A percentile compares a stretch with the other conserved stretches of the same genome.
These are phyloP conservation scores for Mactra quadrangularis DNA, from an alignment of 1,140 invertebrate genomes.

Conservation along the genomic window DNA sequence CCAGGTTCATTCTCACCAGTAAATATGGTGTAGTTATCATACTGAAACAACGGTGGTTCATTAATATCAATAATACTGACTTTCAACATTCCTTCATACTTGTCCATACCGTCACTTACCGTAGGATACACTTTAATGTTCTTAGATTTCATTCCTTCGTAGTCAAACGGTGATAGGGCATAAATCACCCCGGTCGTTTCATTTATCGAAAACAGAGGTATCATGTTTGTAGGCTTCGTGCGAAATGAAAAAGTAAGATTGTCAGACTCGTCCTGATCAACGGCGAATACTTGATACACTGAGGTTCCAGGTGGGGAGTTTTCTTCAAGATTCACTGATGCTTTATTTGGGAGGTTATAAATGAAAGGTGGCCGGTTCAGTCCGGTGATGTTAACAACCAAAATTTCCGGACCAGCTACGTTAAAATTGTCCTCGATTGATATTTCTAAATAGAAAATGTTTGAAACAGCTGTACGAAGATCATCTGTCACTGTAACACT, in stretches of 20 bases:
- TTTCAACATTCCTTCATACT: background rate
- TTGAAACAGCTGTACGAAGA: background rate
- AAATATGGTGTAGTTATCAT: conserved; percentile 22
- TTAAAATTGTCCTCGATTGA: conserved; percentile 26
- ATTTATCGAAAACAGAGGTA: conserved; percentile 31
- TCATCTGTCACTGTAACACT: conserved; percentile 21
- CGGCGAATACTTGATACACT: conserved; percentile 26
- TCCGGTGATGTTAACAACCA: conserved; percentile 49
- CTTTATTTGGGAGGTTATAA: conserved; percentile 21
- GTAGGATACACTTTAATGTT: conserved; percentile 24
- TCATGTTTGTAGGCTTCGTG: conserved; percentile 24
- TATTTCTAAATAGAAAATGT: conserved; percentile 45
- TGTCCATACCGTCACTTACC: conserved; percentile 38
- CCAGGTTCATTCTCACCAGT: conserved; percentile 28
- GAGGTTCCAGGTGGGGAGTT: conserved; percentile 33
- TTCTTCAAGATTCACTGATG: conserved; percentile 15
- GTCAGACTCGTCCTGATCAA: conserved; percentile 26
- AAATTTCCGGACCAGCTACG: conserved; percentile 15
- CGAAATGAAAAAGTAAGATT: conserved; percentile 22
- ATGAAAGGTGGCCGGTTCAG: conserved; percentile 38
- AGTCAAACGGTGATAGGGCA: conserved; percentile 4
- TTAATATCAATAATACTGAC: conserved; percentile 42
- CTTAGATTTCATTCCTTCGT: conserved; percentile 20
- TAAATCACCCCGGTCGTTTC: conserved; percentile 32
- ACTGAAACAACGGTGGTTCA: conserved; percentile 49